Percentiles rank a stretch among this genome's conserved stretches.
These are phyloP conservation scores for Acronicta leporina DNA, from an alignment of 2,888 invertebrate genomes.

Conservation along the genomic window DNA sequence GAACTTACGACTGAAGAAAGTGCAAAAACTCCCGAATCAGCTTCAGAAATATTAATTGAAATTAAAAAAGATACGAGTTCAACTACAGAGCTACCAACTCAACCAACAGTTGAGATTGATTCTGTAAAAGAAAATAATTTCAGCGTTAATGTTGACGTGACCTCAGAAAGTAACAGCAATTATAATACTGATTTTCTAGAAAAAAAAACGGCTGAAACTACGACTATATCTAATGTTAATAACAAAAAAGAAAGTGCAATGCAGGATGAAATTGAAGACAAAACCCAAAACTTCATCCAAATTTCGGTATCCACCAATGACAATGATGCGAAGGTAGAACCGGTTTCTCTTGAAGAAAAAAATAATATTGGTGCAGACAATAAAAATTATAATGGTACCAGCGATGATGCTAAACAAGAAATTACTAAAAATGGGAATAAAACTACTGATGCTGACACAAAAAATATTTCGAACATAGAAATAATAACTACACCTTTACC, in stretches of 20 bases:
- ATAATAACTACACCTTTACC: slow-evolving; percentile 31
- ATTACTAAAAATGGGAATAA: slow-evolving; percentile 35
- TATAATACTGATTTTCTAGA: slow-evolving; percentile 23
- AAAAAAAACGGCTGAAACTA: slow-evolving; percentile 31
- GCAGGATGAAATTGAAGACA: slow-evolving; percentile 40
- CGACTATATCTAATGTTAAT: slow-evolving; percentile 2
- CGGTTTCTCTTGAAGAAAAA: slow-evolving; percentile 21
- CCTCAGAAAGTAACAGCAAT: slow-evolving; percentile 34
- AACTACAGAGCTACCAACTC: slow-evolving; percentile 38
- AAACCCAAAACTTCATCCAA: slow-evolving; percentile 55
- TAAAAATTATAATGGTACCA: slow-evolving; percentile 15
- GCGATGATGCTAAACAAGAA: slow-evolving; percentile 17
- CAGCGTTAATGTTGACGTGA: slow-evolving; percentile 9
- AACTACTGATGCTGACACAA: slow-evolving; percentile 10
- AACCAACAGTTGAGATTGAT: slow-evolving; percentile 1
- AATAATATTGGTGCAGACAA: slow-evolving; percentile 5
- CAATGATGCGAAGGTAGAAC: slow-evolving; percentile 26
- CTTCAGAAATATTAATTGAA: slow-evolving; percentile 41
- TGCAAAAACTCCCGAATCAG: slow-evolving; percentile 32
- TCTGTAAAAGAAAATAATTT: slow-evolving; percentile 6
- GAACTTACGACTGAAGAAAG: slow-evolving; percentile 55
- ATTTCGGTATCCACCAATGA: slow-evolving; percentile 55
- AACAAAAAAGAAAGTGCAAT: slow-evolving; percentile 34
- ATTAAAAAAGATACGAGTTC: slow-evolving; percentile 43
- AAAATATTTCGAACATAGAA: slow-evolving; percentile 22